These are phyloP conservation scores for Pedionomus torquatus DNA, from an alignment of 2,113 vertebrate genomes.

Conservation along the genomic window DNA sequence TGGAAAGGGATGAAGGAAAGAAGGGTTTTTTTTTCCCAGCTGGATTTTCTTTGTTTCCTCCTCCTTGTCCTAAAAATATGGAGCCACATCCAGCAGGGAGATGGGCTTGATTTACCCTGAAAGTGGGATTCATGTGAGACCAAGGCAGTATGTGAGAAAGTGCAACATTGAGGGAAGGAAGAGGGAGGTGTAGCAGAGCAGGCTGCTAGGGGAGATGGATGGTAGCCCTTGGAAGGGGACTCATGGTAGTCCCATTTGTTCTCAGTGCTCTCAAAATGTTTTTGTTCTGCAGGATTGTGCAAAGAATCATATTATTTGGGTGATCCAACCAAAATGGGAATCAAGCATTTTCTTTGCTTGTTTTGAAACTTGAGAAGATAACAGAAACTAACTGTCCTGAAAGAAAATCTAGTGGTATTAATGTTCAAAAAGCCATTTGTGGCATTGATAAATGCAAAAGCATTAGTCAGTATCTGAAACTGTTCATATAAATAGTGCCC, in stretches of 20 bases:
- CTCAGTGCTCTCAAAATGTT: neutral
- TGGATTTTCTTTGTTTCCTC: neutral
- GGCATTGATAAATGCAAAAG: neutral
- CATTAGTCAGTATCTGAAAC: neutral
- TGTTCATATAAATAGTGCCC: neutral
- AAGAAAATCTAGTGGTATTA: neutral
- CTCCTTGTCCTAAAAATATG: neutral
- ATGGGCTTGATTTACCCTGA: neutral
- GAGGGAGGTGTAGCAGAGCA: neutral
- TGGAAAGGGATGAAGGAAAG: neutral
- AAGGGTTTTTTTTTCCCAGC: neutral
- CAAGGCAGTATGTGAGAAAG: neutral
- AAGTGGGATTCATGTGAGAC: neutral
- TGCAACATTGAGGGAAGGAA: neutral
- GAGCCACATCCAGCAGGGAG: neutral
- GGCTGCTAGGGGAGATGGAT: neutral
- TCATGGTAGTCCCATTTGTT: neutral
- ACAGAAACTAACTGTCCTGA: neutral
- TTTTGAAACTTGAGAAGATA: neutral
- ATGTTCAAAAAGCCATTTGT: neutral
- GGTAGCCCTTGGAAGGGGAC: neutral
- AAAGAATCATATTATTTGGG: neutral
- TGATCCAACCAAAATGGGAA: neutral
- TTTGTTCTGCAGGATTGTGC: neutral
- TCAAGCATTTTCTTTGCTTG: neutral